A percentile compares a stretch with the other conserved stretches of the same genome.
phyloP scores from a whole-genome alignment of 2,113 vertebrate species.

The Pagrus major region DNA sequence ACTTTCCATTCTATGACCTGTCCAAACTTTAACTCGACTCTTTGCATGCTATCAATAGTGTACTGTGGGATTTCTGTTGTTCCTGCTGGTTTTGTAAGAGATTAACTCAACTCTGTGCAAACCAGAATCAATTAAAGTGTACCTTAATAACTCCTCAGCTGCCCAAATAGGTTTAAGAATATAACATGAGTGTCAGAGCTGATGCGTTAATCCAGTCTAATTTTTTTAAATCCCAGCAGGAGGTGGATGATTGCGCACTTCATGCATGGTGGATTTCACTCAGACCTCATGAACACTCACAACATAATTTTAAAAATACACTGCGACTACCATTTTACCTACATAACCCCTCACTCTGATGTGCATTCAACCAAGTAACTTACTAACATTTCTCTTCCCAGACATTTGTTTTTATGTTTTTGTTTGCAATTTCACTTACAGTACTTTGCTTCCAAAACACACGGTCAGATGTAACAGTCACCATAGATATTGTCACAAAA shows the following conservation, averaged over 20 bases:
- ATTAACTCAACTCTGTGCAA: constrained; percentile 5
- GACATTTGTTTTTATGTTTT: constrained; percentile 14
- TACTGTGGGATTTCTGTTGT: constrained; percentile 20
- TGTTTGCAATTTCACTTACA: constrained; percentile 21
- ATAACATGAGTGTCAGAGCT: constrained; percentile 33
- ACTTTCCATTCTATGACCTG: constrained; percentile 61
- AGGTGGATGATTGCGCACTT: constrained; percentile 34
- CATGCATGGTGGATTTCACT: constrained; percentile 18
- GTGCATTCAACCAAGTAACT: constrained; percentile 10
- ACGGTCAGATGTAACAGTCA: constrained; percentile 13
- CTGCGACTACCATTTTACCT: background rate
- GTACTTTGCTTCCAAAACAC: constrained; percentile 6
- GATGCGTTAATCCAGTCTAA: constrained; percentile 46
- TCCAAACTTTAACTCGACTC: constrained; percentile 50
- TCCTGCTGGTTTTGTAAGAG: constrained; percentile 13
- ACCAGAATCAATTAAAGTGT: constrained; percentile 11
- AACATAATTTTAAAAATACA: constrained; percentile 33
- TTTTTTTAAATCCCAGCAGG: constrained; percentile 37
- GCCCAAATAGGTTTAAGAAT: constrained; percentile 13
- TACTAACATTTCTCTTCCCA: constrained; percentile 37
- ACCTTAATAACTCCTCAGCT: constrained; percentile 2
- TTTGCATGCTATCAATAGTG: constrained; percentile 62
- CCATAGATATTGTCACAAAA: constrained; percentile 24
- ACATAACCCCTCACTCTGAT: constrained; percentile 18
- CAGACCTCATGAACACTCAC: constrained; percentile 7